These are phyloP conservation scores for Myotis daubentonii DNA, from an alignment of 2,797 vertebrate genomes.

Conservation along the genomic window DNA sequence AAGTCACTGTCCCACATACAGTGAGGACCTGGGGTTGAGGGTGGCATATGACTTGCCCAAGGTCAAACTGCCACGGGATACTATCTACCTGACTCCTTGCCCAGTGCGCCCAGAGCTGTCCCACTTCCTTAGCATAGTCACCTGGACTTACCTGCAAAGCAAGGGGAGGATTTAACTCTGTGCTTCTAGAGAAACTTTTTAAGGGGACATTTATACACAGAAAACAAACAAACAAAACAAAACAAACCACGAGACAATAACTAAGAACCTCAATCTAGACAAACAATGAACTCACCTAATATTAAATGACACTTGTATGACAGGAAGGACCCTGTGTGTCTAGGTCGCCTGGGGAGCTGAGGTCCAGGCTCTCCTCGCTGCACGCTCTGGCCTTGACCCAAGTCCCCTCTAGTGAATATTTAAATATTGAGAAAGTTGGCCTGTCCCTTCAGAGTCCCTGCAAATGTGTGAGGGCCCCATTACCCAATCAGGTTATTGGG, in stretches of 20 bases:
- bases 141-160: background rate
- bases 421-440: background rate
- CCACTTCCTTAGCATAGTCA: background rate
- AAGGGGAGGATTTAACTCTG: background rate
- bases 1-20: background rate
- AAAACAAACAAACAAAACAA: background rate
- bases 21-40: background rate
- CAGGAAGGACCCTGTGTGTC: background rate
- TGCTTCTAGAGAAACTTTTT: background rate
- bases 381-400: background rate
- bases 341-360: background rate
- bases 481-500: background rate
- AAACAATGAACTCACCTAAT: background rate
- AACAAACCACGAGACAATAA: background rate
- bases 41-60: background rate
- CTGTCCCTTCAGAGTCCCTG: background rate
- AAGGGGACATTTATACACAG: background rate
- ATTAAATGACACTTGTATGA: background rate
- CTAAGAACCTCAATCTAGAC: background rate
- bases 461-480: background rate
- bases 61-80: background rate
- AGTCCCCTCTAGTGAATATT: background rate
- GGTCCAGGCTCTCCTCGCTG: too few species aligned
- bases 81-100: background rate
- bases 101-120: background rate